These are phyloP conservation scores for Synanthedon vespiformis DNA, from an alignment of 2,888 invertebrate species.

Conservation along the genomic window DNA sequence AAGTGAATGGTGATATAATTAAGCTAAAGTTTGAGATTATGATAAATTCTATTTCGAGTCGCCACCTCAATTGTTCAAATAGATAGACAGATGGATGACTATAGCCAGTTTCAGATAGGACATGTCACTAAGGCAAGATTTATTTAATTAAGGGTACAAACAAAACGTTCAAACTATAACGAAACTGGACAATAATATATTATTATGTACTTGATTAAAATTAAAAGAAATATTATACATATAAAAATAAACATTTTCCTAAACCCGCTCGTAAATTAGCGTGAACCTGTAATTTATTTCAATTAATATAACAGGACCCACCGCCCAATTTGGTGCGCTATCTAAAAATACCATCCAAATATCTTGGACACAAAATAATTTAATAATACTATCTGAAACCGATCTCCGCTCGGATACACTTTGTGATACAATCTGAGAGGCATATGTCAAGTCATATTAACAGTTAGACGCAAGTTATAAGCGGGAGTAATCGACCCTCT, in stretches of 20 bases:
- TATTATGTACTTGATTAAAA: too few species aligned
- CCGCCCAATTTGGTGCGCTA: slow-evolving; percentile 5
- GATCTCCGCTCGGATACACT: slow-evolving; percentile 12
- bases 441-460: slow-evolving; percentile 22
- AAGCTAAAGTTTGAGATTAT: too few species aligned
- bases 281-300: slow-evolving; percentile 11
- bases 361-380: slow-evolving; percentile 9
- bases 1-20: too few species aligned
- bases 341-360: slow-evolving; percentile 7
- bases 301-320: slow-evolving; percentile 9
- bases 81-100: too few species aligned
- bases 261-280: slow-evolving; percentile 8
- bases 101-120: too few species aligned
- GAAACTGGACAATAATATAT: too few species aligned
- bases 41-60: too few species aligned
- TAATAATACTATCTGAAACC: slow-evolving; percentile 20
- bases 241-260: background rate
- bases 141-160: too few species aligned
- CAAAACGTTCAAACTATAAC: too few species aligned
- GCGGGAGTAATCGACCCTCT: background rate
- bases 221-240: background rate
- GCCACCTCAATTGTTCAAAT: too few species aligned
- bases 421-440: slow-evolving; percentile 21
- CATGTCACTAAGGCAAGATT: too few species aligned
- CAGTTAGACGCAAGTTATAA: background rate